Evolutionary conservation across 1,140 invertebrate species (phyloP), one percentile per base, ranked within the genome.

Genomic region (Scaptomyza pallida): DNA sequence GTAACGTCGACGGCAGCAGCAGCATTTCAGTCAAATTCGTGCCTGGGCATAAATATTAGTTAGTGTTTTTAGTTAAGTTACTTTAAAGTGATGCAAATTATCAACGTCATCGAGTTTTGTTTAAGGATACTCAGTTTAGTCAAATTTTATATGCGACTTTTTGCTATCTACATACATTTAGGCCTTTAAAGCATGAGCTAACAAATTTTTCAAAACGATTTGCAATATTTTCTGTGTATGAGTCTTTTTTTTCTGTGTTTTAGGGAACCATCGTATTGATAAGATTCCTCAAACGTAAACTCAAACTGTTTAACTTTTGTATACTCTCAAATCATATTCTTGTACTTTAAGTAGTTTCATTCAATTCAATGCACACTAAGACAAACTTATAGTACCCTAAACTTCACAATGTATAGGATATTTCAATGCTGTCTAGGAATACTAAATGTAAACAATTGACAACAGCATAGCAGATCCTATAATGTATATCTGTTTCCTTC

Each of bases 41-140:
- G 73, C 73, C 73, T 76, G 56, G 64, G 52, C 69, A 57, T 6
- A 30, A 1, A 30, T 72, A 45, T 61, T 69, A 72, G 54, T 62
- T 76, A 86, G 77, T 35, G 10, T 68, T 68, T 71, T 30, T 30
- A 30, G 26, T 30, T 30, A 30, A 75, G 60, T 41, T 52, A 63
- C 16, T 67, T 44, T 23, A 2, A 72, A 37, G n/a, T n/a, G n/a
- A n/a, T n/a, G n/a, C n/a, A n/a, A n/a, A n/a, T n/a, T n/a, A n/a
- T n/a, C n/a, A 30, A 40, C 48, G 37, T 59, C 41, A 44, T 44
- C 61, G 50, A 52, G 75, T 55, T 75, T 63, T 63, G 48, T 64
- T 45, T 55, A 77, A 78, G 80, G 72, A 76, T 85, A 85, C 81
- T 85, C 80, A 85, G 64, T 63, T 85, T 85, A 85, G 80, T 85